Percentiles rank a stretch among this genome's conserved stretches.
Conservation (phyloP, 2,113 vertebrate genomes). For the Geococcyx californianus region DNA sequence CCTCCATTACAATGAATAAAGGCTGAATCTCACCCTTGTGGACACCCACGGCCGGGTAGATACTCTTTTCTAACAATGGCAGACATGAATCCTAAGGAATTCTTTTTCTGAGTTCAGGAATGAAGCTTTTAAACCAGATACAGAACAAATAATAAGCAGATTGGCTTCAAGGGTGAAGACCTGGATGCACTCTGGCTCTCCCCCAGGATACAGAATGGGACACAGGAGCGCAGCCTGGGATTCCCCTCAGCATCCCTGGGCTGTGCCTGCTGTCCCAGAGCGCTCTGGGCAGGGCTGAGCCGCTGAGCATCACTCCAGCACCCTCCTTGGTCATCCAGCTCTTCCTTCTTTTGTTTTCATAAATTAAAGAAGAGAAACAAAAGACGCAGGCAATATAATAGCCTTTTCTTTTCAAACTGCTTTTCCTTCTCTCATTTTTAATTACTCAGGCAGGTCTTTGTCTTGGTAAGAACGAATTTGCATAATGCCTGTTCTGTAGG, state of each 20-base stretch:
- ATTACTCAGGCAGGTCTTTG: neutral
- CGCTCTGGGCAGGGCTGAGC: neutral
- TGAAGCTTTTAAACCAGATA: neutral
- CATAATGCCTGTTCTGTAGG: neutral
- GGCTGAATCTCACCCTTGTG: neutral
- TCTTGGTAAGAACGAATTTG: neutral
- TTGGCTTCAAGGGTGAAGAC: neutral
- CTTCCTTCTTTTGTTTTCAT: neutral
- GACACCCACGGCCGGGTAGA: neutral
- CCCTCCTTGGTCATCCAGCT: neutral
- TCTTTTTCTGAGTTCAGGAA: neutral
- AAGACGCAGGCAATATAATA: neutral
- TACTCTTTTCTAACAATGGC: neutral
- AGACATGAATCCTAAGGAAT: neutral
- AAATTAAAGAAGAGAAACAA: neutral
- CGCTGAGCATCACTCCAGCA: neutral
- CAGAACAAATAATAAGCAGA: neutral
- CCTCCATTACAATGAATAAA: neutral
- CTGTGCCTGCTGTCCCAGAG: neutral
- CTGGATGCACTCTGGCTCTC: neutral
- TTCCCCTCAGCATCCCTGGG: rapidly evolving
- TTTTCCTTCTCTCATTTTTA: neutral
- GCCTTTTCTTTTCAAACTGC: neutral
- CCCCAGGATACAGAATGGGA: neutral
- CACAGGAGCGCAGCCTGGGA: rapidly evolving